These are phyloP conservation scores for Baronia brevicornis DNA, from an alignment of 2,888 invertebrate genomes.

Conservation along the genomic window DNA sequence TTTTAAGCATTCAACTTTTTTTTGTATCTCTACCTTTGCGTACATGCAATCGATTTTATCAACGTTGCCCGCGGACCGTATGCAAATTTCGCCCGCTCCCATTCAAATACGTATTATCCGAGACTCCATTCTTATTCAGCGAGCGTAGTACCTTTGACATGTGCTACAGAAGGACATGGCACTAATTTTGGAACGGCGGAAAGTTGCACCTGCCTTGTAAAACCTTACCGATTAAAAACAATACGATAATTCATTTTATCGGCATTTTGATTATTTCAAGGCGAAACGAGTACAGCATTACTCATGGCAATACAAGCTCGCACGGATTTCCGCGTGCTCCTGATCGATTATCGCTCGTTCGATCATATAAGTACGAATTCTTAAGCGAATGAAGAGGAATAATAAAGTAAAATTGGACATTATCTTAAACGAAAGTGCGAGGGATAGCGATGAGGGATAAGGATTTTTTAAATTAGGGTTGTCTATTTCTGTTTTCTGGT, in stretches of 20 bases:
- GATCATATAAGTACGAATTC: conserved; percentile 9
- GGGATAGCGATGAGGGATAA: conserved; percentile 32
- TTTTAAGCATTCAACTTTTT: conserved; percentile 11
- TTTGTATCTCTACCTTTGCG: conserved; percentile 9
- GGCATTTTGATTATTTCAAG: conserved; percentile 4
- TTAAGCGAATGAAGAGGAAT: conserved; percentile 17
- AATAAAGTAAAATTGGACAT: conserved; percentile 23
- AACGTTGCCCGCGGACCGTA: conserved; percentile 7
- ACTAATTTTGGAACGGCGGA: conserved; percentile 9
- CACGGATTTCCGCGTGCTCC: conserved; percentile 8
- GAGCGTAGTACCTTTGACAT: conserved; percentile 5
- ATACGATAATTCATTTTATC: conserved; percentile 12
- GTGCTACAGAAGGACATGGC: conserved; percentile 7
- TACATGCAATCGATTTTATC: conserved; percentile 9
- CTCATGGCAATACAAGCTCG: neutral
- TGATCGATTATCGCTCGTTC: conserved; percentile 13
- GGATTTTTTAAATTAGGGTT: conserved; percentile 23
- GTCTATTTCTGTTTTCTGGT: neutral
- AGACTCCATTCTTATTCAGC: conserved; percentile 10
- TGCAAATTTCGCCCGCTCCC: conserved; percentile 10
- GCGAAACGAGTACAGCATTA: neutral
- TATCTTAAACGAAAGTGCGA: conserved; percentile 34
- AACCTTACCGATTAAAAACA: conserved; percentile 6
- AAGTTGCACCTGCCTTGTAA: conserved; percentile 15
- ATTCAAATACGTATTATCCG: conserved; percentile 5